Evolutionary conservation across 1,140 invertebrate species (phyloP).

Genomic region (Antheraea mylitta): DNA sequence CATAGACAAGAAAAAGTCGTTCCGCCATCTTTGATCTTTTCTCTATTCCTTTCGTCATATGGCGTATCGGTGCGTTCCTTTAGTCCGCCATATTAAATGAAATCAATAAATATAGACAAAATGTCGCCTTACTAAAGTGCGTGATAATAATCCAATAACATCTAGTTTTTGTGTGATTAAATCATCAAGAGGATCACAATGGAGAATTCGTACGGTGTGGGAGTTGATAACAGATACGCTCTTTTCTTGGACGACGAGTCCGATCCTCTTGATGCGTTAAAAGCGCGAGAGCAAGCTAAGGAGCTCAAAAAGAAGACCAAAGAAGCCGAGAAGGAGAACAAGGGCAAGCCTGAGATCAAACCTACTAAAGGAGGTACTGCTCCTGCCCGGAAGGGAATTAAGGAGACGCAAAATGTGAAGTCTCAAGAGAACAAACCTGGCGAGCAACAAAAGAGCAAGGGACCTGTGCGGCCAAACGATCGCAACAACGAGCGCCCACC

Average conservation of each 20-base stretch:
- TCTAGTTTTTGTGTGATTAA: constrained; percentile 76
- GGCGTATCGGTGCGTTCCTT: constrained; percentile 72
- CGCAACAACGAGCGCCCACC: constrained; percentile 63
- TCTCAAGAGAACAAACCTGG: constrained; percentile 83
- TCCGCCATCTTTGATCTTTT: constrained; percentile 70
- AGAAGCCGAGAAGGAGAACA: constrained; percentile 92
- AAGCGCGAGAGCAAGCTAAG: constrained; percentile 88
- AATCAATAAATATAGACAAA: constrained; percentile 79
- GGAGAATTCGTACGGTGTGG: constrained; percentile 96
- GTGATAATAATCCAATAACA: constrained; percentile 75
- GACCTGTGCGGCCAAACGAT: constrained; percentile 56
- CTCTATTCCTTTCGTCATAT: constrained; percentile 78
- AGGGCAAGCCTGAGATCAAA: constrained; percentile 82
- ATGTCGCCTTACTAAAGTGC: constrained; percentile 75
- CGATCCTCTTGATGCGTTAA: constrained; percentile 93
- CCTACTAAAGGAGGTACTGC: constrained; percentile 77
- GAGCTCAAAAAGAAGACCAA: constrained; percentile 91
- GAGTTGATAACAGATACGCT: constrained; percentile 94
- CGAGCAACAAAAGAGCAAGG: constrained; percentile 80
- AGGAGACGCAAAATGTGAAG: constrained; percentile 85
- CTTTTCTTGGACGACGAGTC: constrained; percentile 92
- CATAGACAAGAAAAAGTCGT: constrained; percentile 15
- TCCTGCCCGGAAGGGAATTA: constrained; percentile 81
- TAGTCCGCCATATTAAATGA: constrained; percentile 78
- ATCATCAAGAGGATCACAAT: constrained; percentile 82